phyloP scores from a whole-genome alignment of 1,140 invertebrate genomes.

The Cydia fagiglandana region DNA sequence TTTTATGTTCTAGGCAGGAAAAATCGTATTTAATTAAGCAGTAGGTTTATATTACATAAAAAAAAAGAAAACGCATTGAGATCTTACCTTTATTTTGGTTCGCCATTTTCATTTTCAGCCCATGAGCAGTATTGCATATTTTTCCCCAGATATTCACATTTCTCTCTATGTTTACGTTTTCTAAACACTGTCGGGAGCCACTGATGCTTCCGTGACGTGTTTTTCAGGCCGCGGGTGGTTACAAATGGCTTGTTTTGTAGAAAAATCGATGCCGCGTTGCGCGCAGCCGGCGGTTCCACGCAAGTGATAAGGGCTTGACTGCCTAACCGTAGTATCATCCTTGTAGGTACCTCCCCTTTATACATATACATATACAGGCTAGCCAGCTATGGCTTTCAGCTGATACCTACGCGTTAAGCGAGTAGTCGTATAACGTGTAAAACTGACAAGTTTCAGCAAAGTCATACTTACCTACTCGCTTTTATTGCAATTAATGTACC shows the following conservation, averaged over 20 bases:
- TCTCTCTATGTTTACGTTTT: slow-evolving; percentile 43
- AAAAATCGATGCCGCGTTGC: slow-evolving; percentile 76
- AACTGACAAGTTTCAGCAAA: slow-evolving; percentile 16
- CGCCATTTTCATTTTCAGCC: slow-evolving; percentile 59
- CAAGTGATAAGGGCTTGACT: slow-evolving; percentile 62
- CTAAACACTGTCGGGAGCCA: slow-evolving; percentile 40
- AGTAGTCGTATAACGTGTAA: slow-evolving; percentile 16
- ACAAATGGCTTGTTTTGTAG: slow-evolving; percentile 70
- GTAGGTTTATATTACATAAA: slow-evolving; percentile 27
- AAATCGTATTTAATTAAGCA: not conserved
- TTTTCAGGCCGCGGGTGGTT: slow-evolving; percentile 68
- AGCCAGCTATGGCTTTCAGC: slow-evolving; percentile 22
- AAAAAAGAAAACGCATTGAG: slow-evolving; percentile 27
- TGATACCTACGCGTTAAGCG: not conserved
- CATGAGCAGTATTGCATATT: slow-evolving; percentile 59
- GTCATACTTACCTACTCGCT: slow-evolving; percentile 1
- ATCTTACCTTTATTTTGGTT: slow-evolving; percentile 72
- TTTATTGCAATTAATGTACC: not conserved
- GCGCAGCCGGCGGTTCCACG: slow-evolving; percentile 60
- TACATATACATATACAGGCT: not conserved
- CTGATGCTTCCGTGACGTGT: slow-evolving; percentile 57
- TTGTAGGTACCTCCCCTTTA: slow-evolving; percentile 26
- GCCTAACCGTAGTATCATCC: slow-evolving; percentile 6
- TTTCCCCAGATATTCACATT: slow-evolving; percentile 58
- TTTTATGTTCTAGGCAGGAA: not conserved